Conservation (phyloP, 2,113 vertebrate species). For the Boleophthalmus pectinirostris region DNA sequence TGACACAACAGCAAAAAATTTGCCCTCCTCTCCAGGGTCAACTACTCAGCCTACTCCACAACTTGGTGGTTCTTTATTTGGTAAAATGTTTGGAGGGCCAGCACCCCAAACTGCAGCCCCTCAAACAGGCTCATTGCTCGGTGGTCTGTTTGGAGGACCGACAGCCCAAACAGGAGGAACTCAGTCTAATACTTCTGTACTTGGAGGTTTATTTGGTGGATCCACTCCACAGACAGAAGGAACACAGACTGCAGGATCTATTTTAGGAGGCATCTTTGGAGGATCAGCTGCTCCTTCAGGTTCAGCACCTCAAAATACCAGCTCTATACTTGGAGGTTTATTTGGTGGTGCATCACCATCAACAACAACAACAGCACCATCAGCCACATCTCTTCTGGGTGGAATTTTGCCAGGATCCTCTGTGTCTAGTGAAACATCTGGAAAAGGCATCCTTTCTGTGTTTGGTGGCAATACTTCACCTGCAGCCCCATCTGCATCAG, state of each 20-base stretch:
- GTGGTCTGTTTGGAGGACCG: constrained; percentile 67
- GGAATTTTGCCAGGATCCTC: constrained; percentile 51
- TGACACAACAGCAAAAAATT: constrained; percentile 48
- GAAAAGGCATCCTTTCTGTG: constrained; percentile 53
- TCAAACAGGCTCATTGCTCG: constrained; percentile 62
- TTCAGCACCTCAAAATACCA: constrained; percentile 41
- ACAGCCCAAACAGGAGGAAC: constrained; percentile 38
- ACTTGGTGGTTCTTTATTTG: constrained; percentile 77
- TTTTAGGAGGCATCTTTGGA: constrained; percentile 70
- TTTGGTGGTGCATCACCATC: constrained; percentile 56
- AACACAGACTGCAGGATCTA: constrained; percentile 56
- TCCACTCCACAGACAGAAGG: constrained; percentile 47
- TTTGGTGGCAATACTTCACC: constrained; percentile 40
- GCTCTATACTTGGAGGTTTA: constrained; percentile 53
- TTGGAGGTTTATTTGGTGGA: constrained; percentile 69
- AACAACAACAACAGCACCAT: constrained; percentile 36
- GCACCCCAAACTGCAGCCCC: constrained; percentile 47
- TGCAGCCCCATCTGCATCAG: constrained; percentile 52
- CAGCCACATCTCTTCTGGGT: constrained; percentile 52
- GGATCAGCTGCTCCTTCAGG: constrained; percentile 42
- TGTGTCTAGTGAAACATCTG: constrained; percentile 49
- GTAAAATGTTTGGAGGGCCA: constrained; percentile 83
- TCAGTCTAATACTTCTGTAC: constrained; percentile 51
- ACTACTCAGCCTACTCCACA: constrained; percentile 58
- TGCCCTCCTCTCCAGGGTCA: constrained; percentile 66